Evolutionary conservation across 1,140 invertebrate genomes (phyloP).

Genomic region (Pogonus chalceus): DNA sequence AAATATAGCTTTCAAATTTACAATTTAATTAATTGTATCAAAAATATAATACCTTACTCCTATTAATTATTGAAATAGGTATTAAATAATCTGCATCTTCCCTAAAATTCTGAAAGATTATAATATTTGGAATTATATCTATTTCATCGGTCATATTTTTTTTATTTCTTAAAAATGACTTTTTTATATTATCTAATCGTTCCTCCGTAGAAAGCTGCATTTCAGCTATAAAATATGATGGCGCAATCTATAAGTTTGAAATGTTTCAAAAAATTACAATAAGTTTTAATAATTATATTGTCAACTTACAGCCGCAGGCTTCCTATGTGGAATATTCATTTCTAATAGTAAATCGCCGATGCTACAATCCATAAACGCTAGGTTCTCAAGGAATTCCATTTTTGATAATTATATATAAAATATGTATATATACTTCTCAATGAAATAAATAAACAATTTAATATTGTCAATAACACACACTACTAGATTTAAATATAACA

Average conservation of each 20-base stretch:
- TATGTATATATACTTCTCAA: too few species aligned
- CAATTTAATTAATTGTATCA: conserved; percentile 9
- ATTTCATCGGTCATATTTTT: conserved; percentile 22
- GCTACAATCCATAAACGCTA: too few species aligned
- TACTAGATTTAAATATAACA: too few species aligned
- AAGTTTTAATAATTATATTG: too few species aligned
- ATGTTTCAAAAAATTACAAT: conserved; percentile 12
- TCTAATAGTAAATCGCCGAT: too few species aligned
- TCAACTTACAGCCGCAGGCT: too few species aligned
- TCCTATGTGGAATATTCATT: too few species aligned
- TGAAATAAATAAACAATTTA: too few species aligned
- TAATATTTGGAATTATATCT: conserved; percentile 26
- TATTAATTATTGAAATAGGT: conserved; percentile 33
- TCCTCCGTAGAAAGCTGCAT: conserved; percentile 22
- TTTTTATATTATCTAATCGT: conserved; percentile 20
- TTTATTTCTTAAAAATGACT: conserved; percentile 18
- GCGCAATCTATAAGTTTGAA: conserved; percentile 20
- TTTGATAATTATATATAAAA: too few species aligned
- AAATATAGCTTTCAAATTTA: background rate
- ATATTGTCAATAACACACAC: too few species aligned
- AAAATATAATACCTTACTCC: conserved; percentile 25
- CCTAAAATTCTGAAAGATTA: conserved; percentile 38
- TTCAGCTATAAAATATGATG: conserved; percentile 21
- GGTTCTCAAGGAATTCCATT: too few species aligned
- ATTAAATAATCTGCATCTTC: conserved; percentile 27